Evolutionary conservation across 2,113 vertebrate genomes (phyloP).

Genomic region (Bothrops jararaca): DNA sequence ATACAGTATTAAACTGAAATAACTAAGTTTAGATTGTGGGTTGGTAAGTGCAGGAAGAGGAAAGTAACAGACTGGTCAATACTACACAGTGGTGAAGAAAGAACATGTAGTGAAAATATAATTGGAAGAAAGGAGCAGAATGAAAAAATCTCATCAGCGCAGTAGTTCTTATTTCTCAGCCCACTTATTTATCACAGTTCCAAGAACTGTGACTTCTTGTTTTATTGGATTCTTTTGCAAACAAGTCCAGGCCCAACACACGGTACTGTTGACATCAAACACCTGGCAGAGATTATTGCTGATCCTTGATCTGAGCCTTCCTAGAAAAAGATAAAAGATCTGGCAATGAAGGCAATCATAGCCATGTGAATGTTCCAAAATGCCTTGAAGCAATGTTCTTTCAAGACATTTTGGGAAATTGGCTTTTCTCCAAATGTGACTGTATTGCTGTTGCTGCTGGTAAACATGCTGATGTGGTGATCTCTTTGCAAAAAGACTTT

Average conservation of each 20-base stretch:
- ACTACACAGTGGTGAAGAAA: background rate
- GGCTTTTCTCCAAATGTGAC: background rate
- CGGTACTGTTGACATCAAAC: background rate
- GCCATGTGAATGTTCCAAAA: background rate
- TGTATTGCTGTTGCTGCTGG: background rate
- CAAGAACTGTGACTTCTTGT: background rate
- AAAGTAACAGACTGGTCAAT: background rate
- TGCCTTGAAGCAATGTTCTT: background rate
- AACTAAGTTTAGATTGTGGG: background rate
- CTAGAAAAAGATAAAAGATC: background rate
- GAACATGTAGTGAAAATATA: background rate
- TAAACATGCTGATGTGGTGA: background rate
- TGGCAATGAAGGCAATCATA: background rate
- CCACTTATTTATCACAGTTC: background rate
- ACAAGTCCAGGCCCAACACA: background rate
- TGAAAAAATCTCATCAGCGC: background rate
- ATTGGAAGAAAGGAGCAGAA: background rate
- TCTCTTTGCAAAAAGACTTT: background rate
- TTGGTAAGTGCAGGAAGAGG: background rate
- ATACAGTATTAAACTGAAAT: background rate
- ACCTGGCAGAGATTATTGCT: background rate
- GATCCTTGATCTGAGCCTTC: background rate
- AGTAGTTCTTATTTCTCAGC: background rate
- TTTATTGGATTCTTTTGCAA: background rate
- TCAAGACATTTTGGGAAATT: background rate